Base-by-base conservation (phyloP, 2,113 vertebrate species). In the Callipepla californica region DNA sequence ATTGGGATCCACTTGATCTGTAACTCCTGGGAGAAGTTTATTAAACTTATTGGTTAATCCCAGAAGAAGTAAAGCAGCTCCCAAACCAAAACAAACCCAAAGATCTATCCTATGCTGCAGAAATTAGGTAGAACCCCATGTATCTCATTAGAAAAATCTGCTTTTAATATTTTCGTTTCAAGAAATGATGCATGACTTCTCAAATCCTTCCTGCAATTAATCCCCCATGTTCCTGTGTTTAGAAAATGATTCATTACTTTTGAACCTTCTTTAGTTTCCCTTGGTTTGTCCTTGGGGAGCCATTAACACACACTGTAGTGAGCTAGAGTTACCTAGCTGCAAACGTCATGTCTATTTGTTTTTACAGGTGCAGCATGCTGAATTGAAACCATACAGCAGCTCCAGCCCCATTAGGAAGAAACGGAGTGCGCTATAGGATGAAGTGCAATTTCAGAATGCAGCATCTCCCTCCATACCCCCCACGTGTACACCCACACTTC, bases 201-300 rank as follows among this genome's bases (percentile, higher is more conserved):
- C 98, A 98, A 98, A 99, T 98, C 98, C 98, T 99, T 99, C 98
- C 98, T 98, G 98, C 99, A 98, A 99, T 99, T 99, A 99, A 99
- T 99, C 98, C 98, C 98, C 98, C 98, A 90, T 98, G 98, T 98
- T 98, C 98, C 98, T 98, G 98, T 99, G 98, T 99, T 99, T 99
- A 98, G 98, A 99, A 98, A 99, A 98, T 99, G 99, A 99, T 99
- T 99, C 98, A 99, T 99, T 99, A 98, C 98, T 98, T 98, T 98
- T 98, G 97, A 98, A 98, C 97, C 98, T 97, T 98, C 98, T 97
- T 98, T 96, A 91, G 98, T 98, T 98, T 97, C 98, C 97, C 97
- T 98, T 42, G 94, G 95, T 93, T 86, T 94, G 96, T 98, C 98
- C 98, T 96, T 9, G 61, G 99, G 99, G 99, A 99, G 98, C 98